Percentiles rank a stretch among this genome's conserved stretches.
Evolutionary conservation across 2,888 invertebrate genomes (phyloP).

Genomic region (Drosophila tripunctata): DNA sequence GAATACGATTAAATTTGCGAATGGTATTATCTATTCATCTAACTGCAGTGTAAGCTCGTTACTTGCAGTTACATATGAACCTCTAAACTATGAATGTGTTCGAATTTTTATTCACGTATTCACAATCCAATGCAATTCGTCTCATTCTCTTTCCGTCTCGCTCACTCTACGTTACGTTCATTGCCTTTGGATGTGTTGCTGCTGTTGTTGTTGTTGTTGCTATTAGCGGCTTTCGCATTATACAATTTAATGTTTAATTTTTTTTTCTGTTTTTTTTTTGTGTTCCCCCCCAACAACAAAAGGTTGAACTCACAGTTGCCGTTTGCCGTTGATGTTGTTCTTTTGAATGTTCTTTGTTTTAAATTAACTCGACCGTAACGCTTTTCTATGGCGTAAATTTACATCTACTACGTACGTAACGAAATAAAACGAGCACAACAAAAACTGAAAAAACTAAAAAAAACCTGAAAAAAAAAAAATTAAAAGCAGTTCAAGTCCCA

Average conservation of each 20-base stretch:
- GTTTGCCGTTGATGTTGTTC: slow-evolving; percentile 75
- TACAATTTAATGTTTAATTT: slow-evolving; percentile 79
- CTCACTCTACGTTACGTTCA: slow-evolving; percentile 25
- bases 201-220: slow-evolving; percentile 41
- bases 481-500: slow-evolving; percentile 51
- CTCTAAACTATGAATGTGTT: slow-evolving; percentile 28
- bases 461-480: slow-evolving; percentile 22
- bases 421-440: slow-evolving; percentile 63
- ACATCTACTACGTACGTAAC: slow-evolving; percentile 79
- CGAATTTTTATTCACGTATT: slow-evolving; percentile 18
- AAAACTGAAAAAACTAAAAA: slow-evolving; percentile 16
- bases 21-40: slow-evolving; percentile 27
- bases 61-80: slow-evolving; percentile 32
- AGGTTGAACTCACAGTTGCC: slow-evolving; percentile 62
- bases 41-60: slow-evolving; percentile 21
- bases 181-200: slow-evolving; percentile 21
- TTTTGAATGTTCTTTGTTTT: slow-evolving; percentile 84
- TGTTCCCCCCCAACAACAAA: slow-evolving; percentile 39
- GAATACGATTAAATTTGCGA: neutral
- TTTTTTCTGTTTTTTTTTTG: slow-evolving; percentile 52
- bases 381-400: slow-evolving; percentile 84
- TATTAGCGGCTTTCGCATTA: slow-evolving; percentile 77
- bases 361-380: slow-evolving; percentile 84
- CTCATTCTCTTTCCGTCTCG: slow-evolving; percentile 71
- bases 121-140: slow-evolving; percentile 65